Evolutionary conservation across 1,140 invertebrate genomes (phyloP), one percentile per base, ranked within the genome.

Genomic region (Ladona fulva): DNA sequence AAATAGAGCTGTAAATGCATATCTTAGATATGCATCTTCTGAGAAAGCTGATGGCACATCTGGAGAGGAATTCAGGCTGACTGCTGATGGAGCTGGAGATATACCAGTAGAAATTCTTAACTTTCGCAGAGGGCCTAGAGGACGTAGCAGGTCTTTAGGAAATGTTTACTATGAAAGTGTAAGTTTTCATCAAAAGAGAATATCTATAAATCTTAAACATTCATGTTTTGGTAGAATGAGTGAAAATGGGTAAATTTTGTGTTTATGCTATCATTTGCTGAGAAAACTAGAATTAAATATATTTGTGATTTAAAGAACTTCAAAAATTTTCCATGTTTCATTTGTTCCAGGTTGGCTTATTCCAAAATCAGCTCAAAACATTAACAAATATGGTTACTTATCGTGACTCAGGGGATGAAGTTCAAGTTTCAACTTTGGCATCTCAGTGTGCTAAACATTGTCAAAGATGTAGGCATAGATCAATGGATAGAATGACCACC

Each of bases 61-160:
- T 44, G 79, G 79, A 42, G 81, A 81, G 37, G 83, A 83, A 52
- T 84, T 84, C 80, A 77, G 81, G 24, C 83, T 87, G 80, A 83
- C 83, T 0, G 82, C 82, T 19, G 78, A 83, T 73, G 84, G 84
- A 14, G 86, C 86, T 79, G 84, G 84, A 75, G 80, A 84, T 74
- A 82, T 84, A 42, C 85, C 85, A 37, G 79, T 87, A 19, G 83
- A 85, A 75, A 84, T 85, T 25, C 81, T 84, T 1, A 82, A 85
- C 29, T 85, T 86, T 42, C 83, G 81, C 79, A 24, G 83, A 85
- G 78, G 44, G 14, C 74, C 24, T 24, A 25, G 59, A 42, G 24
- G 59, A 8, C 29, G 29, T 37, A 37, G 29, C 8, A 37, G 16
- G 16, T 75, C 77, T 3, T 42, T 78, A 25, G 74, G 74, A 44